Base-by-base conservation (phyloP, 2,113 vertebrate species). In the Phainopepla nitens region DNA sequence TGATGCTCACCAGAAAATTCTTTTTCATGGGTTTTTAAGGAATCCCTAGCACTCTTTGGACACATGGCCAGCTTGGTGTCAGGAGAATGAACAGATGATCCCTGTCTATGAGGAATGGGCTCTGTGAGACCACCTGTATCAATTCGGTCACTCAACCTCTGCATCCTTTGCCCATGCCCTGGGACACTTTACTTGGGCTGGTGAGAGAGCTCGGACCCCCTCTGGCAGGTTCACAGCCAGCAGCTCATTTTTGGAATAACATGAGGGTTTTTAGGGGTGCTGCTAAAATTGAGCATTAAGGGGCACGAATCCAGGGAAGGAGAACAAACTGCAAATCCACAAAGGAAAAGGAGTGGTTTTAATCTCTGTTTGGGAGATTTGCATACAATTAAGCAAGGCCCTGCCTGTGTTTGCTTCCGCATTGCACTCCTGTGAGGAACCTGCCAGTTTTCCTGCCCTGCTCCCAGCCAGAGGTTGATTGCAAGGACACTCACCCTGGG, bases 281-380 rank as follows among this genome's bases (percentile, higher is more conserved):
- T 91, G 45, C 79, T 90, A 85, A 88, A 84, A 72, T 17, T 18
- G 75, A 42, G 16, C 25, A 11, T 6, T 64, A 29, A 7, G 47
- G 56, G 44, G 16, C 61, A 18, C 2, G 3, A 87, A 45, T 24
- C 58, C 58, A 64, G 41, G 35, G 42, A 75, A 11, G 42, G 87
- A 53, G 79, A 88, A 47, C 41, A n/a, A 57, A 50, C 62, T 68
- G 66, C 69, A 47, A 56, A 68, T 7, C 15, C 42, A 58, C 54
- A 77, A 44, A 94, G 95, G 94, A 95, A 96, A 90, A 96, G 92
- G 95, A 93, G 86, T 89, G 95, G 54, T 45, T 93, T 83, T 39
- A 70, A 90, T 90, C 25, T 18, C 71, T 9, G 15, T 77, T 77
- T 11, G 62, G 66, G 82, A 51, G 54, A 97, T 97, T 97, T 95